Evolutionary conservation across 2,888 invertebrate genomes (phyloP).

Genomic region (Eristalinus sepulchralis): DNA sequence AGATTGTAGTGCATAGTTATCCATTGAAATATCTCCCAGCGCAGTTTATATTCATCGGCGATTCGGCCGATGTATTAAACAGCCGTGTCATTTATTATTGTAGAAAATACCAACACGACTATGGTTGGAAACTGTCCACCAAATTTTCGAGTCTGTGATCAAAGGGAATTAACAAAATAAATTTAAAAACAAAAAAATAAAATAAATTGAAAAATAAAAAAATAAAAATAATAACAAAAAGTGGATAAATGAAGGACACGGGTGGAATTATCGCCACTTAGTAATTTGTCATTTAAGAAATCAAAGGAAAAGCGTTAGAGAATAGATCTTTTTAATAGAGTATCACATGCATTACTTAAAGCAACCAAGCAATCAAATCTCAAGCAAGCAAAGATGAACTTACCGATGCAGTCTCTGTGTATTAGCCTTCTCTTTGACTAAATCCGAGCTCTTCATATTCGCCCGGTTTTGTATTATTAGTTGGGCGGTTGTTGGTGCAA

Average conservation of each 20-base stretch:
- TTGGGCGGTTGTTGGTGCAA: constrained; percentile 72
- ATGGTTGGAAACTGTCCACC: too few species aligned
- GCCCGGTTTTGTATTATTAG: constrained; percentile 76
- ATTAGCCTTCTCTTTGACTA: constrained; percentile 76
- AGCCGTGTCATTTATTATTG: too few species aligned
- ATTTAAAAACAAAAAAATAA: neutral
- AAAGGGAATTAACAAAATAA: too few species aligned
- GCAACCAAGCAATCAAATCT: constrained; percentile 20
- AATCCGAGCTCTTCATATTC: constrained; percentile 76
- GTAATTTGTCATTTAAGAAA: constrained; percentile 29
- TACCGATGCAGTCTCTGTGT: constrained; percentile 77
- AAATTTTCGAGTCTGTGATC: too few species aligned
- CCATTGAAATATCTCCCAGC: too few species aligned
- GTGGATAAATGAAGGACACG: neutral
- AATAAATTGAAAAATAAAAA: neutral
- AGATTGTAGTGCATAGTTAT: too few species aligned
- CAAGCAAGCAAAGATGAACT: constrained; percentile 70
- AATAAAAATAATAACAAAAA: neutral
- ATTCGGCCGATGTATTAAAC: too few species aligned
- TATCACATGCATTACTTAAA: neutral
- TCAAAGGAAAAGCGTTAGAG: neutral
- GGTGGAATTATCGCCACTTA: constrained; percentile 19
- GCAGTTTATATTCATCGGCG: too few species aligned
- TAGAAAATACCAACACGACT: too few species aligned
- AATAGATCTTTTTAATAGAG: neutral